Conservation (phyloP, 2,113 vertebrate species). For the Morone chrysops region DNA sequence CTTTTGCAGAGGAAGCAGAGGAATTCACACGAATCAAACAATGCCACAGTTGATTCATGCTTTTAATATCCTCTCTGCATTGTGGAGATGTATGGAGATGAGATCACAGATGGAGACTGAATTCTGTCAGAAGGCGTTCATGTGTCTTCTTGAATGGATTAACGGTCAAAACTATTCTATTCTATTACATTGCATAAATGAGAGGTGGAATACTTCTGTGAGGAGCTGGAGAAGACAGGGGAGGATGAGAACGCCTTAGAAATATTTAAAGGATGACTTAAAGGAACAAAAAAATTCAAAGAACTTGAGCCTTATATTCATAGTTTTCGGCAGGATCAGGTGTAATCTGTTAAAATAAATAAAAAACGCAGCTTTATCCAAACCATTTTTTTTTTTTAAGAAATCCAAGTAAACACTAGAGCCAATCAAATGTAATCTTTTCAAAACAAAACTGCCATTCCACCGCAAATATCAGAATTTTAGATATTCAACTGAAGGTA, state of each 20-base stretch:
- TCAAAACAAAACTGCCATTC: slow-evolving; percentile 13
- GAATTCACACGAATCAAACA: slow-evolving; percentile 56
- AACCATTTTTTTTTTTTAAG: background rate
- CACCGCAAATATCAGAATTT: slow-evolving; percentile 29
- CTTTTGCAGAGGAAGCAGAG: slow-evolving; percentile 33
- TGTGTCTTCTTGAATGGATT: slow-evolving; percentile 36
- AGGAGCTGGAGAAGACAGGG: slow-evolving; percentile 9
- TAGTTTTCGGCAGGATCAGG: background rate
- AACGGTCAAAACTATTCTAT: slow-evolving; percentile 7
- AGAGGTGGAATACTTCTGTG: slow-evolving; percentile 4
- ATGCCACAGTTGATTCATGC: slow-evolving; percentile 55
- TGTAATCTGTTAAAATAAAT: background rate
- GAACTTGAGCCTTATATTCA: background rate
- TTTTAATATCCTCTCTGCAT: slow-evolving; percentile 56
- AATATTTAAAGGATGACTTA: background rate
- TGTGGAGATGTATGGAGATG: slow-evolving; percentile 51
- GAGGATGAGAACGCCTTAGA: background rate
- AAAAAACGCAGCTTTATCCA: background rate
- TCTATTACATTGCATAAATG: slow-evolving; percentile 11
- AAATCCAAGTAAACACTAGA: slow-evolving; percentile 11
- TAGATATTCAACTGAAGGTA: slow-evolving; percentile 56
- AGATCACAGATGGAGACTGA: slow-evolving; percentile 32
- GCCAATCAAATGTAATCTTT: slow-evolving; percentile 21
- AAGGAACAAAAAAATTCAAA: background rate
- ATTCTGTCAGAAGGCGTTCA: slow-evolving; percentile 26